phyloP scores from a whole-genome alignment of 2,888 invertebrate genomes.

The Malthinus seriepunctatus region DNA sequence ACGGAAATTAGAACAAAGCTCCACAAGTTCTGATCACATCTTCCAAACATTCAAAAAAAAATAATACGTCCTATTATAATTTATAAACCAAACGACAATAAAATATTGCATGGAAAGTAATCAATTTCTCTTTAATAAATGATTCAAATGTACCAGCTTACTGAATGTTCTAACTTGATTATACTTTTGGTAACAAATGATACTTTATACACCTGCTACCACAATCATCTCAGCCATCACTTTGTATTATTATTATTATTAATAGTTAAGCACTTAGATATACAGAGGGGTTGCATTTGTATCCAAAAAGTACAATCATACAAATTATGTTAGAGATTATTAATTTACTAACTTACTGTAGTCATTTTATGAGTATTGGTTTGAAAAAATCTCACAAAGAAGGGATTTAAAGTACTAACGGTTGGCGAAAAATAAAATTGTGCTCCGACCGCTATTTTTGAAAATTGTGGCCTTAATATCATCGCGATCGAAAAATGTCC shows the following conservation, averaged over 20 bases:
- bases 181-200: constrained; percentile 21
- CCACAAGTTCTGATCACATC: constrained; percentile 10
- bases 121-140: constrained; percentile 21
- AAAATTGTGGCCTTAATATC: too few relatives aligned
- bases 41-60: neutral
- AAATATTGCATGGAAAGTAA: constrained; percentile 16
- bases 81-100: constrained; percentile 17
- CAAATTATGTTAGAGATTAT: neutral
- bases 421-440: too few relatives aligned
- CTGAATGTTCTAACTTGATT: constrained; percentile 19
- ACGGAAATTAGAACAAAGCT: constrained; percentile 24
- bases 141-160: constrained; percentile 18
- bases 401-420: too few relatives aligned
- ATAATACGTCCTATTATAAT: constrained; percentile 6
- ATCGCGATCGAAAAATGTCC: too few relatives aligned
- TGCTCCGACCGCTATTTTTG: too few relatives aligned
- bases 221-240: constrained; percentile 20
- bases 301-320: neutral
- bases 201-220: constrained; percentile 19
- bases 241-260: constrained; percentile 15
- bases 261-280: constrained; percentile 22
- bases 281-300: constrained; percentile 8
- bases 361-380: too few relatives aligned
- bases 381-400: too few relatives aligned
- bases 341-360: too few relatives aligned